Base-by-base conservation (phyloP, 1,140 invertebrate genomes). In the Apolygus lucorum region DNA sequence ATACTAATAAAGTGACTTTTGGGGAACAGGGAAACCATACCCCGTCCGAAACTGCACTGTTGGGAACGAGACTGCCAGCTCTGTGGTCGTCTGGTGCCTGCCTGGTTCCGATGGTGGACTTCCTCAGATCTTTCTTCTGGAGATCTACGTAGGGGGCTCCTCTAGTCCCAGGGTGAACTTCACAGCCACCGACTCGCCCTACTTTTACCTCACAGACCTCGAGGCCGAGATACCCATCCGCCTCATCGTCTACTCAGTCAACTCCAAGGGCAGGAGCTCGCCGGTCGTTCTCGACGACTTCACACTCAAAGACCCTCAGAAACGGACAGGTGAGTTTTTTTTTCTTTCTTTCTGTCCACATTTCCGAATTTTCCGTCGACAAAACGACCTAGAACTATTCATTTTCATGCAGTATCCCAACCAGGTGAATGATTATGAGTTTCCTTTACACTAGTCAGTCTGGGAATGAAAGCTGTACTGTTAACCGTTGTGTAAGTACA, bases 101-200 rank as follows among this genome's bases (percentile, higher is more conserved):
- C 79, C 89, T 8, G 90, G 89, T 27, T 91, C 90, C 78, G 90
- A 92, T 77, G 91, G 91, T n/a, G 91, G 91, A 59, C 83, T 92
- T 66, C 87, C 89, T 26, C 91, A 93, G 79, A 82, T 82, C 72
- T 92, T 92, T 77, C 78, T 90, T 24, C 81, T 92, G n/a, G 89
- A 92, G 77, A 83, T 92, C 8, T 91, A 88, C 79, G 84, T 84
- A 72, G 82, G 78, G 67, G 83, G 79, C 70, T 84, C 79, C 72
- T 77, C 63, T 27, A 76, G 79, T 68, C 84, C 85, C 14, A 79
- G 86, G 27, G 85, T 85, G 73, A 90, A 89, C 78, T 78, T 90
- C 28, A 85, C 88, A 1, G 81, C 84, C 8, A 74, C 76, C 28
- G 81, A 84, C n/a, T 84, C 86, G 74, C 78, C 82, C 67, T 90